Evolutionary conservation across 2,888 invertebrate species (phyloP), one percentile per base, ranked within the genome.

Genomic region (Geotrupes spiniger): DNA sequence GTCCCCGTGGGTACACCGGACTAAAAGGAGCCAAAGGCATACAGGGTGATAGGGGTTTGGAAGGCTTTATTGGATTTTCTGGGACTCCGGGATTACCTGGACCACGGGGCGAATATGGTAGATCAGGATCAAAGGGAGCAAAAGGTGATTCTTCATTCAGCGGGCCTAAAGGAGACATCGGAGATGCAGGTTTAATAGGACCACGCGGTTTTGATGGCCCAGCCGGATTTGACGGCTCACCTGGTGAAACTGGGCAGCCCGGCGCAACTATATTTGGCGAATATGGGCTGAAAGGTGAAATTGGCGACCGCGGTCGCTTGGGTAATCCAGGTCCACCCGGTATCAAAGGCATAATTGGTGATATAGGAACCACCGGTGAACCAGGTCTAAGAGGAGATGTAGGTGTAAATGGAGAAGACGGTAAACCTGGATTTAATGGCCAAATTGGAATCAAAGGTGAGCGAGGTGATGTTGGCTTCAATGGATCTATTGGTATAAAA

Each of bases 81-180:
- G 72, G 66, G 36, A 56, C 57, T 52, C 61, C 36, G 9, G 51
- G 51, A 21, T 16, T 39, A 9, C 46, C 31, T 3, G 51, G 51
- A 1, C 67, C 54, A 17, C 59, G 62, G 36, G 78, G 79, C 8
- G 69, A 69, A 2, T 50, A 58, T 1, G 79, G 79, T n/a, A 58
- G 60, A 15, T 56, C 64, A 8, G 75, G 74, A 6, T 53, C 59
- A 27, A 62, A 62, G 40, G 75, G 74, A 38, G 57, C 63, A 25
- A 67, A 62, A 57, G 88, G 89, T 51, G 81, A 82, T n/a, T 72
- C 77, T 38, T 75, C 83, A 1, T 74, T 78, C 41, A 81, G 78
- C 53, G 85, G 85, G 1, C 73, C 76, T 48, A 80, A 81, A 65
- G 87, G 87, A 27, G 82, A 83, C 12, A 26, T 36, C 2, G 85